Conservation (phyloP, 2,797 vertebrate genomes). For the Tokudaia muenninki region DNA sequence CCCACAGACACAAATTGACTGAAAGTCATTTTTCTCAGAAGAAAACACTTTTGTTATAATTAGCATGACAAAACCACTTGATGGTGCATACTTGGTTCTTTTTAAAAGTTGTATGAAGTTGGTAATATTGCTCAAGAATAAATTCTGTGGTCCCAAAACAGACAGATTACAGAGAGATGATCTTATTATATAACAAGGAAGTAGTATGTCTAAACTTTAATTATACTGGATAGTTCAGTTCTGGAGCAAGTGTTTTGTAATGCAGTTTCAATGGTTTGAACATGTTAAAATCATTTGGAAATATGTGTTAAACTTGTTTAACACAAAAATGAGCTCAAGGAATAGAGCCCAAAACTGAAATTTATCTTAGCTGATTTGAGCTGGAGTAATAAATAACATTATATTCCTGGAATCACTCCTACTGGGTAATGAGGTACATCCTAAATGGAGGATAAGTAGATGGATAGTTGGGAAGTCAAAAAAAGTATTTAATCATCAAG, state of each 20-base stretch:
- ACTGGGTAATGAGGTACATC: constrained; percentile 70
- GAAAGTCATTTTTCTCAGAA: constrained; percentile 18
- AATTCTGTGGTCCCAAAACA: constrained; percentile 5
- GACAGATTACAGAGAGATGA: constrained; percentile 4
- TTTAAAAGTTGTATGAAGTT: constrained; percentile 35
- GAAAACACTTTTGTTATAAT: constrained; percentile 27
- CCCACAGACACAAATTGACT: background rate
- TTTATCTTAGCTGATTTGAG: constrained; percentile 68
- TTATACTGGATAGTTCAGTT: background rate
- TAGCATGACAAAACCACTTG: background rate
- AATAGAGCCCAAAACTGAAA: background rate
- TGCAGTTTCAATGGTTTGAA: background rate
- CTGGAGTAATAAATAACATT: constrained; percentile 68
- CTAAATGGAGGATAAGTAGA: constrained; percentile 72
- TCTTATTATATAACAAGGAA: constrained; percentile 38
- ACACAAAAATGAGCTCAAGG: background rate
- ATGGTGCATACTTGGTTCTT: constrained; percentile 26
- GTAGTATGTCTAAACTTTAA: background rate
- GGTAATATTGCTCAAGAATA: background rate
- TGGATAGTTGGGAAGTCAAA: constrained; percentile 74
- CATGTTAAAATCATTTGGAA: background rate
- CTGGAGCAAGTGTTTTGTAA: background rate
- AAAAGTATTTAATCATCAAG: constrained; percentile 56
- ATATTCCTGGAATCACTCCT: constrained; percentile 75
- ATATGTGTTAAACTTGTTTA: background rate